Evolutionary conservation across 1,140 invertebrate species (phyloP), one percentile per base, ranked within the genome.

Genomic region (Aphidius gifuensis): DNA sequence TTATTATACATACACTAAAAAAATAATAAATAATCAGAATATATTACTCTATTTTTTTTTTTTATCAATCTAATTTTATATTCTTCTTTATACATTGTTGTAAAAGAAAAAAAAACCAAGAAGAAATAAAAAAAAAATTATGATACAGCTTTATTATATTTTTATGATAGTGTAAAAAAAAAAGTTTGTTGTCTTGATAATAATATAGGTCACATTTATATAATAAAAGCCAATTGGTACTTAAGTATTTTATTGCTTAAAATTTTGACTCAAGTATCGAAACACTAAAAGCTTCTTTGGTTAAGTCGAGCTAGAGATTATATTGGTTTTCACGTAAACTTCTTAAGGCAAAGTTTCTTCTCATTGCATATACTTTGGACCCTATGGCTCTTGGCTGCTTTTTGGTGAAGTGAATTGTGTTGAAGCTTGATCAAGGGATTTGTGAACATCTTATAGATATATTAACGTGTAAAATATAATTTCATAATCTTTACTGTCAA

Each of bases 291-390:
- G 23, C 53, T 55, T 55, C 53, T 55, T 55, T 21, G 53, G 45
- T 40, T 50, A 47, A 62, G 61, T 47, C 53, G 39, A 46, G 45
- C 42, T 40, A 38, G 32, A 44, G 51, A 21, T 50, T 42, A 58
- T 63, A 63, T 63, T 63, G 61, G 61, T 55, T 55, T 32, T 63
- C 47, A 11, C 56, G 61, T 63, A 63, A 63, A 63, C 61, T 63
- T 56, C 56, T 39, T 56, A 47, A 53, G 40, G 48, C 39, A 58
- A 63, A 63, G 61, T 63, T 63, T 58, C 49, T 46, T 46, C 23
- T 32, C 4, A 32, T 44, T 44, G 11, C 50, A 7, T 38, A 5
- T 32, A 23, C 23, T 32, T 32, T 32, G 23, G 4, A 32, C 16
- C 16, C 16, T 16, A 16, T 16, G 16, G 16, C 16, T 16, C 16